These are phyloP conservation scores for Crossocerus cetratus DNA, from an alignment of 2,888 invertebrate genomes.

Conservation along the genomic window DNA sequence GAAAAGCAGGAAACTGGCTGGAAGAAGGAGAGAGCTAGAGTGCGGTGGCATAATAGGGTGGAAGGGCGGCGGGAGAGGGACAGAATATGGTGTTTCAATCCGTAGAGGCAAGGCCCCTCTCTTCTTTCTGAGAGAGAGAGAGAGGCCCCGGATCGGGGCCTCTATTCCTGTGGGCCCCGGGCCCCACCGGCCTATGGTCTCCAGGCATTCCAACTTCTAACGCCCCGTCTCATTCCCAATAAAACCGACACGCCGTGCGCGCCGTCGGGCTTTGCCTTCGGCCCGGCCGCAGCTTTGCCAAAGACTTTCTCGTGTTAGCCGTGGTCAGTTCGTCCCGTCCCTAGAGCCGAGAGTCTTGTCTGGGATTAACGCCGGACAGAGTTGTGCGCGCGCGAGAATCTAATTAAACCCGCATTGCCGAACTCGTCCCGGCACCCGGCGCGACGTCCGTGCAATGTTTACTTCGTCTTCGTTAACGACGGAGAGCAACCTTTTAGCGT, in stretches of 20 bases:
- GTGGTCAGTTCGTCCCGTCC: constrained; percentile 7
- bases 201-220: not conserved
- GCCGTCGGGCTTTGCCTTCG: not conserved
- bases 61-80: constrained; percentile 39
- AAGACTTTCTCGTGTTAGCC: constrained; percentile 7
- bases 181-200: too few relatives aligned
- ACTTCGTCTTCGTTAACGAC: constrained; percentile 36
- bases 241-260: not conserved
- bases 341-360: constrained; percentile 36
- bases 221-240: not conserved
- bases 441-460: constrained; percentile 30
- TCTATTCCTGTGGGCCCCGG: constrained; percentile 39
- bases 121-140: too few relatives aligned
- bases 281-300: not conserved
- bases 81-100: constrained; percentile 40
- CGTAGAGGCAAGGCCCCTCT: constrained; percentile 23
- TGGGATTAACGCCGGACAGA: too few relatives aligned
- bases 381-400: constrained; percentile 8
- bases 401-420: constrained; percentile 21
- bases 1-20: constrained; percentile 16
- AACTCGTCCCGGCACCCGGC: too few relatives aligned
- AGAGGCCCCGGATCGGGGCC: constrained; percentile 27
- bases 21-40: constrained; percentile 13
- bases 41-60: constrained; percentile 14
- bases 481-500: constrained; percentile 22